A percentile compares a stretch with the other conserved stretches of the same genome.
These are phyloP conservation scores for Drosophila longiperda DNA, from an alignment of 2,888 invertebrate genomes.

Conservation along the genomic window DNA sequence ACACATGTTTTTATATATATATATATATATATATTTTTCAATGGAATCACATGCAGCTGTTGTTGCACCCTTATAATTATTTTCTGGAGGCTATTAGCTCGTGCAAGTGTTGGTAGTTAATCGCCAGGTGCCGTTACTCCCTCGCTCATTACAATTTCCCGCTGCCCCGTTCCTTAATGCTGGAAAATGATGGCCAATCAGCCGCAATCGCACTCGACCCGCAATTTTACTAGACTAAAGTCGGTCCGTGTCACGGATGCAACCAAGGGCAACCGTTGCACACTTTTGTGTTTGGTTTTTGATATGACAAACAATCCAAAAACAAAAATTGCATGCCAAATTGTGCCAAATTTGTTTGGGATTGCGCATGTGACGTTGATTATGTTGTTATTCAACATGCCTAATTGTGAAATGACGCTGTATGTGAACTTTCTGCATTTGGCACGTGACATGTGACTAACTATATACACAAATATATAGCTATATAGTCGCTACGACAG, in stretches of 20 bases:
- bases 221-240: slow-evolving; percentile 8
- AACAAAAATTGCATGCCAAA: slow-evolving; percentile 33
- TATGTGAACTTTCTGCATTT: slow-evolving; percentile 37
- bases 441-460: slow-evolving; percentile 53
- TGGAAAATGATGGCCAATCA: slow-evolving; percentile 41
- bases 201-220: not conserved
- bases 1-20: not conserved
- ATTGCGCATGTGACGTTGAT: slow-evolving; percentile 37
- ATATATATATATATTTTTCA: not conserved
- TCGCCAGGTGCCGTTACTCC: slow-evolving; percentile 25
- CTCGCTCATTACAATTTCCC: slow-evolving; percentile 36
- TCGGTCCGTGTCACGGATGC: slow-evolving; percentile 10
- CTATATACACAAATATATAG: slow-evolving; percentile 1
- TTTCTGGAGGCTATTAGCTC: slow-evolving; percentile 3
- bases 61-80: slow-evolving; percentile 12
- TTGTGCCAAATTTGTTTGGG: slow-evolving; percentile 37
- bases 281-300: not conserved
- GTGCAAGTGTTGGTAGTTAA: slow-evolving; percentile 16
- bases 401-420: slow-evolving; percentile 51
- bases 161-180: slow-evolving; percentile 5
- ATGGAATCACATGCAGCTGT: slow-evolving; percentile 35
- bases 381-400: slow-evolving; percentile 41
- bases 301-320: not conserved
- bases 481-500: not conserved
- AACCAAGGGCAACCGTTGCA: slow-evolving; percentile 2